Percentiles rank a stretch among this genome's conserved stretches.
phyloP scores from a whole-genome alignment of 2,888 invertebrate genomes.

The Xestia c-nigrum region DNA sequence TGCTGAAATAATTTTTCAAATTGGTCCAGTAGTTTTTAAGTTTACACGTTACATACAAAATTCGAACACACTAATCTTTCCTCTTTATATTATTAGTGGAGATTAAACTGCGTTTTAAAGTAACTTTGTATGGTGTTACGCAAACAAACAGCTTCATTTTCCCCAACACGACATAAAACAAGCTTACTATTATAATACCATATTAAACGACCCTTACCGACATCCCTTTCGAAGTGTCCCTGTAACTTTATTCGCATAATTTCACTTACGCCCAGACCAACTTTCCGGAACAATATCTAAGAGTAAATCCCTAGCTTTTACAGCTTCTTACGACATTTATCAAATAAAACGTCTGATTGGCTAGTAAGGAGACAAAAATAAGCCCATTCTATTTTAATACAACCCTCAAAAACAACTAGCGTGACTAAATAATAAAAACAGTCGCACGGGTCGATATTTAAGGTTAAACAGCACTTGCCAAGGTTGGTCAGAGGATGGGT shows the following conservation, averaged over 20 bases:
- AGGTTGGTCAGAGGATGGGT: not conserved
- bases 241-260: constrained; percentile 38
- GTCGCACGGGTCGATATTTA: not conserved
- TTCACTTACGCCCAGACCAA: constrained; percentile 30
- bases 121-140: not conserved
- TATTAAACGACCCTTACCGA: constrained; percentile 25
- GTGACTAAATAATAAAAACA: not conserved
- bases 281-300: constrained; percentile 28
- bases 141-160: constrained; percentile 2
- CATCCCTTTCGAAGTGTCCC: constrained; percentile 17
- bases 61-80: too few species aligned
- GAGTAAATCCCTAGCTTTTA: constrained; percentile 34
- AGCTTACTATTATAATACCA: constrained; percentile 36
- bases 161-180: constrained; percentile 11
- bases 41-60: too few species aligned
- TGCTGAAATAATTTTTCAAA: too few species aligned
- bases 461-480: not conserved
- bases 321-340: constrained; percentile 36
- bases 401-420: constrained; percentile 45
- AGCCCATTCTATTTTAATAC: constrained; percentile 45
- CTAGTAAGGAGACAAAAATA: constrained; percentile 49
- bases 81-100: too few species aligned
- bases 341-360: constrained; percentile 42
- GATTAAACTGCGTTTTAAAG: not conserved
- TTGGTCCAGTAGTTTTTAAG: too few species aligned